Evolutionary conservation across 2,888 invertebrate genomes (phyloP).

Genomic region (Mythimna albipuncta): DNA sequence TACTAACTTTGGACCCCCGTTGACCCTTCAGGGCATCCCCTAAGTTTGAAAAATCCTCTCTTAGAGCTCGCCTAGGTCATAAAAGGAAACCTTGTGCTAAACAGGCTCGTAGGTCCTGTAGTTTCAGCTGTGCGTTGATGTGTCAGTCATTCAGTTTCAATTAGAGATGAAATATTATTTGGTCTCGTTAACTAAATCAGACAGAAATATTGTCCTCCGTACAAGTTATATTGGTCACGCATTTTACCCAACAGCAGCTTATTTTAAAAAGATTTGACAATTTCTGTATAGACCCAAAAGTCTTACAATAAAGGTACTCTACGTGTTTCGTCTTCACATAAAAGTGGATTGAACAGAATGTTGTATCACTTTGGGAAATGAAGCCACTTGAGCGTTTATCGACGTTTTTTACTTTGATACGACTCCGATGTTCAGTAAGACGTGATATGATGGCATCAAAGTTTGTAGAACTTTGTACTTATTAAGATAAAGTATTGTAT

Average conservation of each 20-base stretch:
- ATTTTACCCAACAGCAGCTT: conserved; percentile 14
- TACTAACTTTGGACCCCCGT: no score
- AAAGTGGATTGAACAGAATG: conserved; percentile 77
- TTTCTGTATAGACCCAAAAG: conserved; percentile 55
- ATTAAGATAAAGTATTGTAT: conserved; percentile 10
- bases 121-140: no score
- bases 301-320: conserved; percentile 65
- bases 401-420: conserved; percentile 73
- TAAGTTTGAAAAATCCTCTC: no score
- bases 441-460: conserved; percentile 65
- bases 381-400: conserved; percentile 75
- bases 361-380: conserved; percentile 80
- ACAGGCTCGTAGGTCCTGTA: no score
- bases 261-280: conserved; percentile 50
- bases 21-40: no score
- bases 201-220: neutral
- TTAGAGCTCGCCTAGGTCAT: no score
- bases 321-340: conserved; percentile 68
- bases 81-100: no score
- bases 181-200: neutral
- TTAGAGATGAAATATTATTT: neutral
- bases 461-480: conserved; percentile 45
- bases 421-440: conserved; percentile 64
- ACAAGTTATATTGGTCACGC: neutral
- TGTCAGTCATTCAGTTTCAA: no score